A percentile compares a stretch with the other conserved stretches of the same genome.
Conservation (phyloP, 2,888 invertebrate species). For the Poecilobothrus nobilitatus region DNA sequence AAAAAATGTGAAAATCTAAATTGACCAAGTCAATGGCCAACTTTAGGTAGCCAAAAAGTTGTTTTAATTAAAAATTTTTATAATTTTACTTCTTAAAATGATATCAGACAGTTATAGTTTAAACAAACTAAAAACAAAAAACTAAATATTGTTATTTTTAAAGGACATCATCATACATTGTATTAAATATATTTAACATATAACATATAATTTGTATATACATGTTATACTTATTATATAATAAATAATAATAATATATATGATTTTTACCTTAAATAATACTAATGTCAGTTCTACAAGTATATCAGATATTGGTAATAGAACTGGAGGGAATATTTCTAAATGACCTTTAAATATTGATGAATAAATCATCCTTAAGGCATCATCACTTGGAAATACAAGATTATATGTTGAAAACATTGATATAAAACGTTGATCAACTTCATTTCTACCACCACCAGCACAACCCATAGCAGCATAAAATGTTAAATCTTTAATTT, state of each 20-base stretch:
- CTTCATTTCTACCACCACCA: slow-evolving; percentile 82
- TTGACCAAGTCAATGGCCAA: too few relatives aligned
- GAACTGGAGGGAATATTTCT: slow-evolving; percentile 55
- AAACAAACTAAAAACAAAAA: too few relatives aligned
- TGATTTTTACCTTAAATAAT: slow-evolving; percentile 60
- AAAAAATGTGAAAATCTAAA: too few relatives aligned
- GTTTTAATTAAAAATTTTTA: too few relatives aligned
- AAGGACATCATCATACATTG: too few relatives aligned
- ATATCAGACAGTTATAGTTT: too few relatives aligned
- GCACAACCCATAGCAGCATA: slow-evolving; percentile 80
- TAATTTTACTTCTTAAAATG: too few relatives aligned
- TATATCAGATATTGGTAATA: slow-evolving; percentile 55
- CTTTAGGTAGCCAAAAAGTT: too few relatives aligned
- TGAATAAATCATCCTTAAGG: slow-evolving; percentile 71
- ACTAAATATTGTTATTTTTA: too few relatives aligned
- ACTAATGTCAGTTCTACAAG: slow-evolving; percentile 72
- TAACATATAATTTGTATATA: too few relatives aligned
- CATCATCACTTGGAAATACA: slow-evolving; percentile 69
- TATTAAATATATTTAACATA: too few relatives aligned
- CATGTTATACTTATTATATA: too few relatives aligned
- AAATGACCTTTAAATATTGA: slow-evolving; percentile 76
- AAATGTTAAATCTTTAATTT: slow-evolving; percentile 67
- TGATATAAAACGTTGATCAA: slow-evolving; percentile 84
- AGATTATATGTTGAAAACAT: slow-evolving; percentile 84
- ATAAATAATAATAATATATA: neutral